Percentiles rank a stretch among this genome's conserved stretches.
phyloP scores from a whole-genome alignment of 1,140 invertebrate genomes.

The Ceratosolen fusciceps region DNA sequence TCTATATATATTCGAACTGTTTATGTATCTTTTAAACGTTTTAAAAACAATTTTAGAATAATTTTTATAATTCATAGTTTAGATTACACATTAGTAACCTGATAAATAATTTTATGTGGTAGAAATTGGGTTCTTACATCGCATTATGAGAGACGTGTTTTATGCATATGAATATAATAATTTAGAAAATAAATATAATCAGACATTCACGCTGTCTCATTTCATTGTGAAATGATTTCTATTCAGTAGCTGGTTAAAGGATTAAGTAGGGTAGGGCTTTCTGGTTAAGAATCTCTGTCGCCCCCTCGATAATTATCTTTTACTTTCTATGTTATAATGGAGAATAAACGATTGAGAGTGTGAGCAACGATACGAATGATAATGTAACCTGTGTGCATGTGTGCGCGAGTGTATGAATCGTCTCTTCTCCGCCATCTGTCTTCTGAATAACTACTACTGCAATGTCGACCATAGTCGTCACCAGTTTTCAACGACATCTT shows the following conservation, averaged over 20 bases:
- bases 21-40: no score
- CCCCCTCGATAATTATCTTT: neutral
- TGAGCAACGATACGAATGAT: no score
- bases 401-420: neutral
- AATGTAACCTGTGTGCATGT: no score
- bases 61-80: no score
- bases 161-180: no score
- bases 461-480: constrained; percentile 1
- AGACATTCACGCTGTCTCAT: constrained; percentile 16
- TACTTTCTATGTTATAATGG: neutral
- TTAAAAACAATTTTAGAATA: no score
- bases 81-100: no score
- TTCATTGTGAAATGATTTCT: constrained; percentile 34
- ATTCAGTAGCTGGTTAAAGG: constrained; percentile 4
- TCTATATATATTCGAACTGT: no score
- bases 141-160: no score
- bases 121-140: no score
- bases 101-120: no score
- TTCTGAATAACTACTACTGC: constrained; percentile 7
- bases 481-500: constrained; percentile 55
- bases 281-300: neutral
- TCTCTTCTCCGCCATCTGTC: constrained; percentile 30
- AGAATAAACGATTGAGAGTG: neutral
- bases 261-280: constrained; percentile 24
- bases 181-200: no score